Evolutionary conservation across 2,797 vertebrate genomes (phyloP).

Genomic region (Austrolebias charrua): DNA sequence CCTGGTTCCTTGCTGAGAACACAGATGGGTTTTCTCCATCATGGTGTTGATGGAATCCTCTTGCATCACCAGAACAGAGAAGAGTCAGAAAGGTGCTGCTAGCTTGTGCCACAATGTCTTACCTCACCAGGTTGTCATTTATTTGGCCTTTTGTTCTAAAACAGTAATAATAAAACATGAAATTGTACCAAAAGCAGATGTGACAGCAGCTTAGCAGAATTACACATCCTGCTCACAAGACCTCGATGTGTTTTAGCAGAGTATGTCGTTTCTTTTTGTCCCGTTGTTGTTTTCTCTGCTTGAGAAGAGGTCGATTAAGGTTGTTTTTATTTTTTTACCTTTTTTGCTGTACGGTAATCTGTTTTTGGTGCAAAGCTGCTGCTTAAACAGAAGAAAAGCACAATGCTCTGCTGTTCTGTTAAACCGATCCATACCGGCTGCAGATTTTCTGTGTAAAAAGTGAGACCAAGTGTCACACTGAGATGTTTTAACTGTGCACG

Average conservation of each 20-base stretch:
- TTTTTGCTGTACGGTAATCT: not conserved
- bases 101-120: slow-evolving; percentile 29
- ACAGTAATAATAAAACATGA: not conserved
- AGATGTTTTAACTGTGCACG: slow-evolving; percentile 10
- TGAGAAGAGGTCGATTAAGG: not conserved
- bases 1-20: slow-evolving; percentile 52
- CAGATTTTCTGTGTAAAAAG: too few relatives aligned
- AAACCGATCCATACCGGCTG: too few relatives aligned
- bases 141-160: slow-evolving; percentile 5
- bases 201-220: not conserved
- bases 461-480: slow-evolving; percentile 10
- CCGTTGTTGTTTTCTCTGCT: not conserved
- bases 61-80: slow-evolving; percentile 10
- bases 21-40: slow-evolving; percentile 36
- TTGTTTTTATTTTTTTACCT: not conserved
- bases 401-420: slow-evolving; percentile 7
- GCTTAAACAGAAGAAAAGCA: slow-evolving; percentile 5
- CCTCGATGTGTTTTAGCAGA: not conserved
- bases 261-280: not conserved
- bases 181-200: slow-evolving; percentile 10
- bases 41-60: slow-evolving; percentile 36
- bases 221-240: not conserved
- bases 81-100: slow-evolving; percentile 30
- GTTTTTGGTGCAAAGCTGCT: not conserved
- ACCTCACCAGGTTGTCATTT: slow-evolving; percentile 29